Conservation (phyloP, 2,113 vertebrate species). For the Cebidichthys violaceus region DNA sequence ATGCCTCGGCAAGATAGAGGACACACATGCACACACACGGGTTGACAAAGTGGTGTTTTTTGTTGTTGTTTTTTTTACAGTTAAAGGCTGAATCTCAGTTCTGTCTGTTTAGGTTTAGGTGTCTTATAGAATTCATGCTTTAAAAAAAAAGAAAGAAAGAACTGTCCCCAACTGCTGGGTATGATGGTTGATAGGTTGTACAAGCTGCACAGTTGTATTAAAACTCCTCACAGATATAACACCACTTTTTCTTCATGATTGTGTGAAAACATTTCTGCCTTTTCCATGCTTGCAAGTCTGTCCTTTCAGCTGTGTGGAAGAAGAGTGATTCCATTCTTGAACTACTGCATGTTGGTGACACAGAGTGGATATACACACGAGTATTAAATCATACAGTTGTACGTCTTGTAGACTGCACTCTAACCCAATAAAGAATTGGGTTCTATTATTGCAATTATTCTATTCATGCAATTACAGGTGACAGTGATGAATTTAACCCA, state of each 20-base stretch:
- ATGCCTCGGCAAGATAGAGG: slow-evolving; percentile 61
- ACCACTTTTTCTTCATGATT: neutral
- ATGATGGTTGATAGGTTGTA: neutral
- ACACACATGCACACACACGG: slow-evolving; percentile 43
- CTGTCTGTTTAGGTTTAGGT: slow-evolving; percentile 37
- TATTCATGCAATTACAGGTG: neutral
- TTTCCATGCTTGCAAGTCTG: neutral
- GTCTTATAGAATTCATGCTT: slow-evolving; percentile 16
- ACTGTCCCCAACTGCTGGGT: neutral
- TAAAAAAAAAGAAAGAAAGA: slow-evolving; percentile 12
- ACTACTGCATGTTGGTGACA: neutral
- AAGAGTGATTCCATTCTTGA: neutral
- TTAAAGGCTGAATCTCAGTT: slow-evolving; percentile 34
- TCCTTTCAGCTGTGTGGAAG: neutral
- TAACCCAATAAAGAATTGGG: neutral
- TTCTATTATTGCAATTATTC: no score
- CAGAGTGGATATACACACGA: neutral
- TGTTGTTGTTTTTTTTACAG: slow-evolving; percentile 22
- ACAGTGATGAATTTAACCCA: neutral
- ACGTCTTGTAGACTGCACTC: neutral
- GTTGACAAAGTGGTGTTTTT: slow-evolving; percentile 41
- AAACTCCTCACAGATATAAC: neutral
- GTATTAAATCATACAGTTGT: neutral
- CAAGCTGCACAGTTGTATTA: neutral
- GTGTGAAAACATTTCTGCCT: neutral